These are phyloP conservation scores for Venustaconcha ellipsiformis DNA, from an alignment of 1,140 invertebrate species.

Conservation along the genomic window DNA sequence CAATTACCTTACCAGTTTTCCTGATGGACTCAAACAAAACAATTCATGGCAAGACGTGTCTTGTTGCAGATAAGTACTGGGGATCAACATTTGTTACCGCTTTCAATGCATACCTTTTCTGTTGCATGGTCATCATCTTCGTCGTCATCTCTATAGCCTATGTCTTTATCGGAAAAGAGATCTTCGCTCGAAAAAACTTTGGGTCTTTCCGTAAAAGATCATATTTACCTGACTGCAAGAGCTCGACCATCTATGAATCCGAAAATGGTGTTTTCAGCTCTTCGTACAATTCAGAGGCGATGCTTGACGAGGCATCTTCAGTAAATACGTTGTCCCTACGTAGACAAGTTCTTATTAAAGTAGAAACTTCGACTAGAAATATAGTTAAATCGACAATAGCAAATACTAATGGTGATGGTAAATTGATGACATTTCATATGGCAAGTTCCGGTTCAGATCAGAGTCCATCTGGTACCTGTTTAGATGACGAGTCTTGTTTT, in stretches of 20 bases:
- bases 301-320: not conserved
- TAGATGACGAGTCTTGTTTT: too few species aligned
- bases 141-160: slow-evolving; percentile 16
- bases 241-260: too few species aligned
- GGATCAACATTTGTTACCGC: not conserved
- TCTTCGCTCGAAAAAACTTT: slow-evolving; percentile 8
- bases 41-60: slow-evolving; percentile 16
- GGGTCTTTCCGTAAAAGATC: not conserved
- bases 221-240: not conserved
- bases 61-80: slow-evolving; percentile 6
- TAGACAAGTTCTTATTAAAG: not conserved
- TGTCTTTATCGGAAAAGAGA: slow-evolving; percentile 10
- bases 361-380: not conserved
- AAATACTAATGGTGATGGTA: too few species aligned
- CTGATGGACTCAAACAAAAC: not conserved
- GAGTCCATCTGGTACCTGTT: too few species aligned
- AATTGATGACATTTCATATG: too few species aligned
- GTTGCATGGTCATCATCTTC: slow-evolving; percentile 7
- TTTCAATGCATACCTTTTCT: slow-evolving; percentile 9
- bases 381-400: too few species aligned
- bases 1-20: not conserved
- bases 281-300: not conserved
- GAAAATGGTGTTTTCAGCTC: too few species aligned
- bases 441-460: too few species aligned
- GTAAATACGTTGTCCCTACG: not conserved